phyloP scores from a whole-genome alignment of 2,113 vertebrate species.

The Chaetodon auriga region DNA sequence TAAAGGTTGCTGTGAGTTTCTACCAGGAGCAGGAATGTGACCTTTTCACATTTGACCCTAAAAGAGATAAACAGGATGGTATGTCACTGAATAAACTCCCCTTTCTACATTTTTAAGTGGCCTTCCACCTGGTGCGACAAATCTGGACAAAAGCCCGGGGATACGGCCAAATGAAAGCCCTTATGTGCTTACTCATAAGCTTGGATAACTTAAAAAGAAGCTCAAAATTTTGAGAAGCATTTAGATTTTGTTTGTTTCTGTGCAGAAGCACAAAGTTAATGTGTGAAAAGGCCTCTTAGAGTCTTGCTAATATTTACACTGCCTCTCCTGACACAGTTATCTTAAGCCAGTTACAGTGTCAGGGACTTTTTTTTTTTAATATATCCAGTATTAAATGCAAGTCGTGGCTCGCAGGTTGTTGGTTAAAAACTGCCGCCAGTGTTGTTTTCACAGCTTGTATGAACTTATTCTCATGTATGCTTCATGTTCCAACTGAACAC shows the following conservation, averaged over 20 bases:
- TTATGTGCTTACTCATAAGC: neutral
- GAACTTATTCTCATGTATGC: conserved; percentile 35
- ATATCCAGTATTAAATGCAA: conserved; percentile 17
- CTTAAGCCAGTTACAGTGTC: neutral
- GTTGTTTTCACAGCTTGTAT: conserved; percentile 20
- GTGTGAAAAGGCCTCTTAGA: neutral
- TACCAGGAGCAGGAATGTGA: conserved; percentile 77
- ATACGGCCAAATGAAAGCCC: neutral
- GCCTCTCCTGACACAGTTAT: neutral
- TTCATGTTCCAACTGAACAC: conserved; percentile 38
- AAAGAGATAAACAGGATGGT: conserved; percentile 67
- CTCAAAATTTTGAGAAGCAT: neutral
- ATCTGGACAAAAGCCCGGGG: neutral
- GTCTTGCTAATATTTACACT: conserved; percentile 20
- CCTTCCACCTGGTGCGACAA: conserved; percentile 1
- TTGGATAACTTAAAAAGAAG: neutral
- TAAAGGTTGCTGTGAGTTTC: conserved; percentile 51
- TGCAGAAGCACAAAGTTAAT: neutral
- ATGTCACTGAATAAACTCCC: conserved; percentile 53
- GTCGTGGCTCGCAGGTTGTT: conserved; percentile 35
- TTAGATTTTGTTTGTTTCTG: neutral
- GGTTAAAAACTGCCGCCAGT: conserved; percentile 7
- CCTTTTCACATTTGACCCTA: conserved; percentile 73
- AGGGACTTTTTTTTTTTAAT: neutral
- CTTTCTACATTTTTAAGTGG: conserved; percentile 19